phyloP scores from a whole-genome alignment of 2,888 invertebrate genomes.

The Drosophila acutilabella region DNA sequence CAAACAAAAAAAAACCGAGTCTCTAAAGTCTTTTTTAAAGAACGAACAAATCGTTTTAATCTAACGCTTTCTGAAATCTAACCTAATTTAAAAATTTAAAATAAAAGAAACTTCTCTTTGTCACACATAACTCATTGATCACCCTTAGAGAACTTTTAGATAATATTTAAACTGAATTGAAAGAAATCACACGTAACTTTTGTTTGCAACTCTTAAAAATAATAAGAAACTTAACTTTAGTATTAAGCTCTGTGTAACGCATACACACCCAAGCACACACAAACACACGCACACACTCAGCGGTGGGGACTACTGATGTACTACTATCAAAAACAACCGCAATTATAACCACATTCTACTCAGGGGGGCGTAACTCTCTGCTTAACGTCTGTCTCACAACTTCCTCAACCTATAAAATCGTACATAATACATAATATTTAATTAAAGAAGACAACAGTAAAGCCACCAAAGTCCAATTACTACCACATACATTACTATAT shows the following conservation, averaged over 20 bases:
- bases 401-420: conserved; percentile 25
- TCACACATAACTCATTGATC: conserved; percentile 80
- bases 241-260: conserved; percentile 36
- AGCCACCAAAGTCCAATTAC: conserved; percentile 19
- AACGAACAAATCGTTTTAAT: conserved; percentile 23
- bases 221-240: conserved; percentile 70
- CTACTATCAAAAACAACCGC: conserved; percentile 33
- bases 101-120: conserved; percentile 18
- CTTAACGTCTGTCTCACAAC: conserved; percentile 57
- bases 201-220: conserved; percentile 71
- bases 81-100: conserved; percentile 17
- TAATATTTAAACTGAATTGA: conserved; percentile 16
- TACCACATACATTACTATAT: conserved; percentile 6
- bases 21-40: conserved; percentile 56
- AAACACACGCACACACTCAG: conserved; percentile 30
- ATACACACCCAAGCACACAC: not conserved
- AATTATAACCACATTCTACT: conserved; percentile 31
- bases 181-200: conserved; percentile 61
- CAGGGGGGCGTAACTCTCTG: conserved; percentile 51
- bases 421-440: conserved; percentile 35
- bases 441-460: conserved; percentile 9
- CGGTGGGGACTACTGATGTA: conserved; percentile 52
- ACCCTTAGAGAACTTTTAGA: conserved; percentile 35
- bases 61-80: conserved; percentile 71
- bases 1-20: conserved; percentile 26